Percentiles rank a stretch among this genome's conserved stretches.
These are phyloP conservation scores for Odocoileus hemionus DNA, from an alignment of 2,113 vertebrate species.

Conservation along the genomic window DNA sequence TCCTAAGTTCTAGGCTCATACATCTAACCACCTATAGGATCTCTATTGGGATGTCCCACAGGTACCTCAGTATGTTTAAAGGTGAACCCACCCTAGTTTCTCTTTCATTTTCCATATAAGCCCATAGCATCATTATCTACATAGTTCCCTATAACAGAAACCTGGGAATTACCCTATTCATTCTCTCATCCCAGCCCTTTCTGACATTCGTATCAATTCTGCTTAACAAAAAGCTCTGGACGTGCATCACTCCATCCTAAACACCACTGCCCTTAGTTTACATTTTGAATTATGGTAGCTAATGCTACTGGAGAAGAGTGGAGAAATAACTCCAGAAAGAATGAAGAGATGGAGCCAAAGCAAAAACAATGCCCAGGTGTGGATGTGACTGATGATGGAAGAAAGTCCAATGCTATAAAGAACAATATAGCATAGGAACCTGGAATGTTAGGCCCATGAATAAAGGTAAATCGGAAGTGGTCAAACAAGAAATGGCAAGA, in stretches of 20 bases:
- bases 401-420: neutral
- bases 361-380: neutral
- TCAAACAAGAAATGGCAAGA: neutral
- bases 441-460: neutral
- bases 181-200: neutral
- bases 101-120: neutral
- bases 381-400: neutral
- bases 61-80: neutral
- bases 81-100: neutral
- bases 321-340: neutral
- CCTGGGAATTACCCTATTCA: neutral
- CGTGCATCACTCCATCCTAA: neutral
- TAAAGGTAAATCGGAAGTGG: neutral
- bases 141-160: neutral
- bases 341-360: neutral
- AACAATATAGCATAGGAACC: neutral
- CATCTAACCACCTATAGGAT: neutral
- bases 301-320: neutral
- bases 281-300: neutral
- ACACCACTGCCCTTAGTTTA: neutral
- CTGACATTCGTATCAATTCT: neutral
- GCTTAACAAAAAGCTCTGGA: neutral
- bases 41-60: neutral
- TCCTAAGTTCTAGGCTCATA: neutral
- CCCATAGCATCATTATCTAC: neutral